Evolutionary conservation across 1,140 invertebrate genomes (phyloP).

Genomic region (Bombus waltoni): DNA sequence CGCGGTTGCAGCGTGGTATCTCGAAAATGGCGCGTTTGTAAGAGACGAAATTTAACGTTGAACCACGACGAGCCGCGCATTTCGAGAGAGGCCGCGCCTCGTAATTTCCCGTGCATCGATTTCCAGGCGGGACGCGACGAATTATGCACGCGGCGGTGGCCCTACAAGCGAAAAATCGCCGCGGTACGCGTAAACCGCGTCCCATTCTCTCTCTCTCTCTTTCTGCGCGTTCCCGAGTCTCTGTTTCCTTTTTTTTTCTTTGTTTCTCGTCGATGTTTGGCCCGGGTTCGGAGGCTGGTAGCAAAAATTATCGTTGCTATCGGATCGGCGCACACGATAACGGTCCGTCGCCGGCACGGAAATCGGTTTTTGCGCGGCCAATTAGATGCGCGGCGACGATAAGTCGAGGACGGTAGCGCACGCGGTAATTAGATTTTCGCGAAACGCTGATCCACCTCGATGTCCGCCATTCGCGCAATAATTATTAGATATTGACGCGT

Average conservation of each 20-base stretch:
- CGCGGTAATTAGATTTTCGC: slow-evolving; percentile 48
- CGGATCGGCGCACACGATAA: slow-evolving; percentile 36
- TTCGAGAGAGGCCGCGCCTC: slow-evolving; percentile 65
- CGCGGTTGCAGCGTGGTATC: not conserved
- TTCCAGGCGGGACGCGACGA: slow-evolving; percentile 22
- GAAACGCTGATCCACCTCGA: slow-evolving; percentile 14
- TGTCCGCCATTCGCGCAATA: slow-evolving; percentile 23
- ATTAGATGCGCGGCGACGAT: slow-evolving; percentile 42
- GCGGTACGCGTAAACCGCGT: slow-evolving; percentile 34
- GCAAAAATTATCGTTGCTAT: slow-evolving; percentile 53
- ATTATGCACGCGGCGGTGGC: slow-evolving; percentile 43
- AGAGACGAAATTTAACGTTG: slow-evolving; percentile 21
- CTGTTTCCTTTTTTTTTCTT: not conserved
- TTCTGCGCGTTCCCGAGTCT: too few species aligned
- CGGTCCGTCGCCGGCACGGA: slow-evolving; percentile 7
- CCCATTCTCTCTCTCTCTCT: not conserved
- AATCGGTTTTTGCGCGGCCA: slow-evolving; percentile 46
- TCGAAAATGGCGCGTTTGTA: slow-evolving; percentile 24
- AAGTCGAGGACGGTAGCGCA: slow-evolving; percentile 31
- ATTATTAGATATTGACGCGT: slow-evolving; percentile 40
- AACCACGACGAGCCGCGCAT: slow-evolving; percentile 57
- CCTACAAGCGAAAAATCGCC: slow-evolving; percentile 48
- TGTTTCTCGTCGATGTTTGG: not conserved
- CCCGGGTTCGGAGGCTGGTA: slow-evolving; percentile 18
- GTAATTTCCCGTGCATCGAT: slow-evolving; percentile 46